Evolutionary conservation across 2,888 invertebrate genomes (phyloP), one percentile per base, ranked within the genome.

Genomic region (Cosmia trapezina): DNA sequence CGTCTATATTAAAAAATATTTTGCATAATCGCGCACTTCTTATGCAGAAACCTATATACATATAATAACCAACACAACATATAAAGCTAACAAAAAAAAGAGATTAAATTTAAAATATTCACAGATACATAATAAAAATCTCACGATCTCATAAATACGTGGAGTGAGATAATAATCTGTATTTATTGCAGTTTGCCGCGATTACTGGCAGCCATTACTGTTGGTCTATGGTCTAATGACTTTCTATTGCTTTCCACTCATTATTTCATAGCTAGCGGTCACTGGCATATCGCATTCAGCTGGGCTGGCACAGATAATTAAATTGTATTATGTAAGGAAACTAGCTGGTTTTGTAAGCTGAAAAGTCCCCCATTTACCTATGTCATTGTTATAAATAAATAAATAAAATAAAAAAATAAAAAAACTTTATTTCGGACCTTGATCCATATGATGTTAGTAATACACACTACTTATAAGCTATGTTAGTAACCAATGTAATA

Each of bases 191-290:
- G 80, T 82, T 84, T 79, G 72, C 68, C 28, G 64, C 82, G 73
- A 73, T 81, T 84, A 82, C 78, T 70, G 73, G 73, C 76, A 69
- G 73, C 76, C 85, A 80, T 86, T 84, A 76, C 82, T 28, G 72
- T 41, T 57, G 49, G 62, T 83, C 80, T 89, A 88, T 57, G 49
- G 62, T 83, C 80, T 89, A 88, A 88, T 87, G 84, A 86, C 88
- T 88, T 86, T 89, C 88, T 86, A 87, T 83, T 78, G 81, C 83
- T 83, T 84, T 86, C 87, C 71, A 84, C 74, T 85, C 83, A 87
- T 88, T 87, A 86, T 82, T 83, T 76, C 76, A 72, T 80, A 70
- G 84, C 79, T 66, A 73, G 80, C 82, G 80, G 86, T 85, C 86
- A 85, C 69, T 82, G 78, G 72, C 80, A 82, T 86, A 74, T 73